These are phyloP conservation scores for Struthio camelus DNA, from an alignment of 2,113 vertebrate genomes.

Conservation along the genomic window DNA sequence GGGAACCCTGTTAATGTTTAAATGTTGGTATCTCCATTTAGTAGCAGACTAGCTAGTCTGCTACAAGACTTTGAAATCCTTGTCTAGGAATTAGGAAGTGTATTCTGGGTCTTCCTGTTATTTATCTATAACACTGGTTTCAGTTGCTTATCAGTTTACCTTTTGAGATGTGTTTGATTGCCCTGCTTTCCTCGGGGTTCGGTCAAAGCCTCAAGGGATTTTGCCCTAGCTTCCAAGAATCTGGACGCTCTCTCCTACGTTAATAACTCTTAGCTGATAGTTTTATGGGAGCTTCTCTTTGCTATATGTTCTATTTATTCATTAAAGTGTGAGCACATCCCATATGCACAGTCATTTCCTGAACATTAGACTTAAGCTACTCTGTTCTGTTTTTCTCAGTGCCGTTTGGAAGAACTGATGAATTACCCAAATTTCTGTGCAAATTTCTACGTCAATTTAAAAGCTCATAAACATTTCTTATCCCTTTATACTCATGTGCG, in stretches of 20 bases:
- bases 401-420: background rate
- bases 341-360: background rate
- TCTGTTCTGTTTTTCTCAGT: background rate
- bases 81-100: background rate
- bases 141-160: background rate
- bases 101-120: background rate
- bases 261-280: background rate
- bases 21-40: background rate
- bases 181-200: background rate
- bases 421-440: background rate
- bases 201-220: background rate
- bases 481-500: no score
- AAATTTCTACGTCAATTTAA: background rate
- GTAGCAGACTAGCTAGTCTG: background rate
- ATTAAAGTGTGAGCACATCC: background rate
- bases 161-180: background rate
- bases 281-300: background rate
- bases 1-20: background rate
- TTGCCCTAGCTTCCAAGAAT: background rate
- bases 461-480: background rate
- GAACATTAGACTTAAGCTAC: background rate
- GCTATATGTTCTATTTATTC: background rate
- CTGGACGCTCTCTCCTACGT: background rate
- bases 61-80: background rate
- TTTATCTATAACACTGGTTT: background rate